A percentile compares a stretch with the other conserved stretches of the same genome.
These are phyloP conservation scores for Oceanites oceanicus DNA, from an alignment of 2,113 vertebrate genomes.

Conservation along the genomic window DNA sequence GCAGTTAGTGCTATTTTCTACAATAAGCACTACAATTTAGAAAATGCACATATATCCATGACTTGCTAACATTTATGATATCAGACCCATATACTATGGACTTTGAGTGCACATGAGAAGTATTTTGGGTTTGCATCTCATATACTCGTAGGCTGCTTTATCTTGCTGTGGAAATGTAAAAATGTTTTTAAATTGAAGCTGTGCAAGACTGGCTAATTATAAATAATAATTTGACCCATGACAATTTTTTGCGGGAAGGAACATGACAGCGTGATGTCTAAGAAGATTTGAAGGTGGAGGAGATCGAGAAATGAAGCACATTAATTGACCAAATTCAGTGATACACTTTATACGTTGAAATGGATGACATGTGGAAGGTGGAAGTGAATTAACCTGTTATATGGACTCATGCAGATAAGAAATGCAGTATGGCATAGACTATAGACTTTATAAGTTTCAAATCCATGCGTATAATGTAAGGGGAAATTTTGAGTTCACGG, in stretches of 20 bases:
- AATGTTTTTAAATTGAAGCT: neutral
- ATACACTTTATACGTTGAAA: neutral
- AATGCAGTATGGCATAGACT: neutral
- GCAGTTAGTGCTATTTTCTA: neutral
- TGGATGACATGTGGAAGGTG: neutral
- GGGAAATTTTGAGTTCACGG: accelerated
- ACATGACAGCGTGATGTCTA: neutral
- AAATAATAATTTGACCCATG: neutral
- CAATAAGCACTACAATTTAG: neutral
- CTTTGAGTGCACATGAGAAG: neutral
- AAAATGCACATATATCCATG: neutral
- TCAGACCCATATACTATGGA: neutral
- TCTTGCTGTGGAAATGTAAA: neutral
- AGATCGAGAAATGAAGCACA: neutral
- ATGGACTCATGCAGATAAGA: neutral
- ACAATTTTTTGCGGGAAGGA: neutral
- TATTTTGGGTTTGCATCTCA: neutral
- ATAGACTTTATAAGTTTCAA: neutral
- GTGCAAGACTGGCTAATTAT: neutral
- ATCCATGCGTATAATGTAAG: neutral
- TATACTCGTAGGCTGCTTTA: neutral
- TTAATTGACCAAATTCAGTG: neutral
- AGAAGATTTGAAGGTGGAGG: neutral
- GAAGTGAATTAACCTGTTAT: neutral
- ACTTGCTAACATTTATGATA: neutral